phyloP scores from a whole-genome alignment of 2,797 vertebrate genomes.

The Helicolenus hilgendorfi region DNA sequence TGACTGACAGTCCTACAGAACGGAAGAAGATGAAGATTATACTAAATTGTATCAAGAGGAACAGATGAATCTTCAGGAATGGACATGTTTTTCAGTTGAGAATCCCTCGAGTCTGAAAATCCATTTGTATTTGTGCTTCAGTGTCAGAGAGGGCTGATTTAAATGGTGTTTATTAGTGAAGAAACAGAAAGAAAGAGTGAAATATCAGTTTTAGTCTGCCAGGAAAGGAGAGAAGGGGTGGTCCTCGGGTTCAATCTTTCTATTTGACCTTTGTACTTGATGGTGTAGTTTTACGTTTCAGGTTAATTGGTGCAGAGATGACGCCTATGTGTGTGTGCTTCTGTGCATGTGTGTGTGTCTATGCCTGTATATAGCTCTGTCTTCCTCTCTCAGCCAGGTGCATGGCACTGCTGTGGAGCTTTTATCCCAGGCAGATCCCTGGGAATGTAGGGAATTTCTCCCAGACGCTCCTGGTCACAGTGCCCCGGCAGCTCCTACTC shows the following conservation, averaged over 20 bases:
- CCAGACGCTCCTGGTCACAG: slow-evolving; percentile 89
- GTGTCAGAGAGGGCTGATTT: neutral
- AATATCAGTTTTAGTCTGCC: slow-evolving; percentile 13
- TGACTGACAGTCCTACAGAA: neutral
- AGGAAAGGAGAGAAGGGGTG: slow-evolving; percentile 14
- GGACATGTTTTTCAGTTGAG: neutral
- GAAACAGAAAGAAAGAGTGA: neutral
- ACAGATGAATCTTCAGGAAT: neutral
- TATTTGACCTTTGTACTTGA: slow-evolving; percentile 75
- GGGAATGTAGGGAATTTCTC: slow-evolving; percentile 93
- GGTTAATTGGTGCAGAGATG: slow-evolving; percentile 82
- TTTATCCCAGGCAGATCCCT: slow-evolving; percentile 90
- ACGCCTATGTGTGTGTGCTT: slow-evolving; percentile 26
- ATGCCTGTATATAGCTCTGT: slow-evolving; percentile 58
- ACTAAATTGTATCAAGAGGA: neutral
- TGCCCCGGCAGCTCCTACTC: slow-evolving; percentile 88
- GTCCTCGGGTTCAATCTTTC: slow-evolving; percentile 54
- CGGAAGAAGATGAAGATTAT: neutral
- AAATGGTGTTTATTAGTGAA: neutral
- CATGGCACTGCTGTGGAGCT: slow-evolving; percentile 83
- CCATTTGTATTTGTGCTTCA: neutral
- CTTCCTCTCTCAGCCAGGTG: slow-evolving; percentile 84
- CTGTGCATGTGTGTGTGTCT: slow-evolving; percentile 11
- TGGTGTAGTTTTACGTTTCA: slow-evolving; percentile 82
- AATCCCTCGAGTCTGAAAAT: neutral